Evolutionary conservation across 2,797 vertebrate genomes (phyloP).

Genomic region (Falco cherrug): DNA sequence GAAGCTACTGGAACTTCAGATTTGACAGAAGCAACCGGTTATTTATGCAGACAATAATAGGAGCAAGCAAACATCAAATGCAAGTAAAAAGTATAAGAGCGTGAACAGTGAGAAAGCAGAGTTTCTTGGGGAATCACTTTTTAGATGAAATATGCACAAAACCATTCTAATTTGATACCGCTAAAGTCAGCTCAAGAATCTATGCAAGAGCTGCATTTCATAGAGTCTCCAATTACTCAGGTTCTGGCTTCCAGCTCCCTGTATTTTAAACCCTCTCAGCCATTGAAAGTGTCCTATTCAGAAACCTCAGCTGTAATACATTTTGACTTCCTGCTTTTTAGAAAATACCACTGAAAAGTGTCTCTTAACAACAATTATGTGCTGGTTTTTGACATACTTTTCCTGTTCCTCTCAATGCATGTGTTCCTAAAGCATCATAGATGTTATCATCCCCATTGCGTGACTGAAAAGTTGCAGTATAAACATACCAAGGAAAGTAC

Average conservation of each 20-base stretch:
- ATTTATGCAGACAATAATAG: background rate
- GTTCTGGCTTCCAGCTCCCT: background rate
- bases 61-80: background rate
- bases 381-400: background rate
- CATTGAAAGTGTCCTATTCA: background rate
- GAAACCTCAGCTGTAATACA: background rate
- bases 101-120: background rate
- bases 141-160: background rate
- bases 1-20: background rate
- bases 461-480: background rate
- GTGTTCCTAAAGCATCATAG: background rate
- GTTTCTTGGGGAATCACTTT: background rate
- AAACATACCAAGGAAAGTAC: slow-evolving; percentile 20
- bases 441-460: background rate
- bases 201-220: background rate
- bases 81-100: background rate
- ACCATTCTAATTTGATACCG: background rate
- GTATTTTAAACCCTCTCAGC: background rate
- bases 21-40: background rate
- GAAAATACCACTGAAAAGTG: background rate
- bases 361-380: background rate
- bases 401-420: background rate
- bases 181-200: background rate
- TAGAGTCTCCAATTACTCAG: background rate
- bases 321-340: background rate